Percentiles rank a stretch among this genome's conserved stretches.
These are phyloP conservation scores for Limnothrissa miodon DNA, from an alignment of 2,113 vertebrate genomes.

Conservation along the genomic window DNA sequence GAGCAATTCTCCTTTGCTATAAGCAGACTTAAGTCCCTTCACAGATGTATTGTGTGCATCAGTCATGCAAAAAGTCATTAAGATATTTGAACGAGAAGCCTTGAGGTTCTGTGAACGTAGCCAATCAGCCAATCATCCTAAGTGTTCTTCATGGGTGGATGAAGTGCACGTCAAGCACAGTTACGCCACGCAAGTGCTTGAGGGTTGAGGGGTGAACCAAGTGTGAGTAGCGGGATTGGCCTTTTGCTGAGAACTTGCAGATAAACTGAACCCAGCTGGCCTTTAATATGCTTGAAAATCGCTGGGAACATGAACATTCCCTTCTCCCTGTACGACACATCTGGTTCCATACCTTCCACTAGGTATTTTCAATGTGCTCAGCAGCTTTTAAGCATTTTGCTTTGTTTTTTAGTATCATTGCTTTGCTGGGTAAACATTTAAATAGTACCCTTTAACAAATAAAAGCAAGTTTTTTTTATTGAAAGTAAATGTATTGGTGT, in stretches of 20 bases:
- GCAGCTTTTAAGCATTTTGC: neutral
- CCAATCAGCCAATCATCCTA: neutral
- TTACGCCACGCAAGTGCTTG: neutral
- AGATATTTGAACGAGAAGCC: neutral
- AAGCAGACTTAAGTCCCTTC: neutral
- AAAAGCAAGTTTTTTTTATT: neutral
- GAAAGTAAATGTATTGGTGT: neutral
- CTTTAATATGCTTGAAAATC: neutral
- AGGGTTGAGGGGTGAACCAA: neutral
- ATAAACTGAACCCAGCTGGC: neutral
- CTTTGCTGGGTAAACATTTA: constrained; percentile 38
- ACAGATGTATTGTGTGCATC: neutral
- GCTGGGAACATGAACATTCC: neutral
- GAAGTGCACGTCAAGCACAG: neutral
- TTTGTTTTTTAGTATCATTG: constrained; percentile 53
- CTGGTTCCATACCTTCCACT: constrained; percentile 13
- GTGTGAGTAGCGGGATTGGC: neutral
- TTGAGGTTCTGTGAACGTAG: neutral
- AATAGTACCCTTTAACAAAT: neutral
- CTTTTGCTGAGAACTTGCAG: neutral
- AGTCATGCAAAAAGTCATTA: neutral
- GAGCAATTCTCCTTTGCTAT: neutral
- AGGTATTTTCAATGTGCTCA: constrained; percentile 12
- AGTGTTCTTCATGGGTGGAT: neutral
- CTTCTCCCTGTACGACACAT: neutral